These are phyloP conservation scores for Bursaphelenchus mucronatus DNA, from an alignment of 1,140 invertebrate genomes.

Conservation along the genomic window DNA sequence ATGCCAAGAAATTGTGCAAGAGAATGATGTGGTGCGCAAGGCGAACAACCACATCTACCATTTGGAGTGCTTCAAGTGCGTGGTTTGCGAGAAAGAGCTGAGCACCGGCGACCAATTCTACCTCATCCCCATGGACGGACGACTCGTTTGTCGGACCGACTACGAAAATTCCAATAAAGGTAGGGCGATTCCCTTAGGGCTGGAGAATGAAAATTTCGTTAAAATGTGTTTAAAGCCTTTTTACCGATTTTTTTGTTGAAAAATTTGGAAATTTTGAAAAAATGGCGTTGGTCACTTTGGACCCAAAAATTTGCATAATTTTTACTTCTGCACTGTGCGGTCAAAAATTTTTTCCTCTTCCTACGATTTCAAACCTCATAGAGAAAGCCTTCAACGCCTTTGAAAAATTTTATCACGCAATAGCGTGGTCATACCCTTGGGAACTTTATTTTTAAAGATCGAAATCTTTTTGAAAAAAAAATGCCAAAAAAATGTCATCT, in stretches of 20 bases:
- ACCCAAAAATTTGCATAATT: no score
- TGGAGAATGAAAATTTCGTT: not conserved
- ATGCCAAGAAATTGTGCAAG: constrained; percentile 44
- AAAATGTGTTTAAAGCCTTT: not conserved
- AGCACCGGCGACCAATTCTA: constrained; percentile 54
- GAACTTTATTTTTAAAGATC: no score
- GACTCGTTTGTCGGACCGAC: constrained; percentile 57
- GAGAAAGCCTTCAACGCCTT: no score
- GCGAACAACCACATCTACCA: constrained; percentile 59
- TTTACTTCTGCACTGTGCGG: no score
- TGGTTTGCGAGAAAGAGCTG: constrained; percentile 49
- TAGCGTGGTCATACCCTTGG: no score
- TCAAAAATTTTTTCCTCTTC: no score
- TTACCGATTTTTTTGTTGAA: not conserved
- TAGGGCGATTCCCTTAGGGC: constrained; percentile 23
- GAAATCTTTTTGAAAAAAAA: no score
- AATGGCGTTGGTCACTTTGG: no score
- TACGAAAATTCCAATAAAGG: constrained; percentile 58
- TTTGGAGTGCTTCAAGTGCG: constrained; percentile 56
- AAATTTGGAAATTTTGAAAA: not conserved
- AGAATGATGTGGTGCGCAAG: constrained; percentile 52
- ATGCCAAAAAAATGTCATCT: no score
- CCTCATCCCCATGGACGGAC: constrained; percentile 57
- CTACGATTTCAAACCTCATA: no score
- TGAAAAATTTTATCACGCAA: no score